Base-by-base conservation (phyloP, 2,113 vertebrate species). In the Bubo blakistoni region DNA sequence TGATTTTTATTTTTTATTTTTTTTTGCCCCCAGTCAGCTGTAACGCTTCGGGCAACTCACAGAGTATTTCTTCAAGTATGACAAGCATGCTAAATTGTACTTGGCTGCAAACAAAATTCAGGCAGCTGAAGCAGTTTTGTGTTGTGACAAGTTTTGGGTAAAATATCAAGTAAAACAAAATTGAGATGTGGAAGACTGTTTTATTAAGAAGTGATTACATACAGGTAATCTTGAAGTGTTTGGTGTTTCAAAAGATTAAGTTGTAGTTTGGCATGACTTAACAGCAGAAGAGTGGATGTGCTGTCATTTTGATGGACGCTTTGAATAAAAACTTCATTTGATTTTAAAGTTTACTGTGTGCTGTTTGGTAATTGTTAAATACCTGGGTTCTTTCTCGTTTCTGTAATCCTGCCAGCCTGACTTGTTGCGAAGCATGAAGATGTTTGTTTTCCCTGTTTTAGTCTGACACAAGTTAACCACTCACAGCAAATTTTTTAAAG, bases 251-350 rank as follows among this genome's bases (percentile, higher is more conserved):
- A 85, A 95, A 95, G 86, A 92, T 79, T 94, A 92, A 97, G 67
- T 92, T 97, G 97, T 98, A 98, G 96, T 97, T 95, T 81, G 95
- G 86, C 62, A 58, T 96, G 87, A 96, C 26, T 96, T 97, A 96
- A 97, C 94, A 98, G 96, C 94, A 97, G 93, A 97, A 81, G 58
- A 97, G 83, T 89, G 96, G 95, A 97, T 86, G 92, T 97, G 97
- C 96, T 98, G 94, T 97, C 87, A 93, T 97, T 97, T 93, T 96
- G 96, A 97, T 98, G 98, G 92, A 93, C 25, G 97, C 97, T 98
- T 98, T 97, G 83, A 98, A 98, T 98, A 98, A 98, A 98, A 97
- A 58, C 44, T 96, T 97, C 96, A 81, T 97, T 97, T 95, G 86
- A 97, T 85, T 97, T 97, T 96, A 67, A 94, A 10, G 52, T 88